Conservation (phyloP, 2,888 invertebrate species). For the Hydrotaea diabolus region DNA sequence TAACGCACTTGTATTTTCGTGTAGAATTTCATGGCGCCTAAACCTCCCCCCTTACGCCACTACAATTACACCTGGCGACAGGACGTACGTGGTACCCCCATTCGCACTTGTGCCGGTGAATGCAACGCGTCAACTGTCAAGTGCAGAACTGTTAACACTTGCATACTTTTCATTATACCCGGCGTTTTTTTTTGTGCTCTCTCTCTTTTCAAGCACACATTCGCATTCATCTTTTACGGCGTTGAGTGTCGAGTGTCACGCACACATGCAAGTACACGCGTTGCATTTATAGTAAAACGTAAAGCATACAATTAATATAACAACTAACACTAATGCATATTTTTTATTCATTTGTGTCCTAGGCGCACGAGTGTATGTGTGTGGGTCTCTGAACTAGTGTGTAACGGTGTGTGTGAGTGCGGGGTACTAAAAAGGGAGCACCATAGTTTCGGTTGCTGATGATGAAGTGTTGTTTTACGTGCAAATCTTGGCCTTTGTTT, state of each 20-base stretch:
- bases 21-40: neutral
- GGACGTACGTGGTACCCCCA: too few species aligned
- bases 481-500: conserved; percentile 9
- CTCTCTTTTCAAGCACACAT: neutral
- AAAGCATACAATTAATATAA: conserved; percentile 11
- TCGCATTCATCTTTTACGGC: neutral
- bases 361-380: neutral
- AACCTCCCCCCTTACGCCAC: too few species aligned
- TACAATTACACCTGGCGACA: too few species aligned
- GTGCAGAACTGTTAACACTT: conserved; percentile 36
- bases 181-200: neutral
- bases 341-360: conserved; percentile 8
- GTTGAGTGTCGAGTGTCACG: neutral
- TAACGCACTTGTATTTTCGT: neutral
- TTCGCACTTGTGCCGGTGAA: neutral
- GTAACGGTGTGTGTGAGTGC: too few species aligned
- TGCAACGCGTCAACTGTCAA: conserved; percentile 9
- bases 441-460: neutral
- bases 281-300: neutral
- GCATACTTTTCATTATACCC: neutral
- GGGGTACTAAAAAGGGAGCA: neutral
- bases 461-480: conserved; percentile 21
- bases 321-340: conserved; percentile 34
- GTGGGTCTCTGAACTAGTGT: neutral
- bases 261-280: neutral